Percentiles rank a stretch among this genome's conserved stretches.
Evolutionary conservation across 1,140 invertebrate genomes (phyloP).

Genomic region (Drosophila equinoxialis): DNA sequence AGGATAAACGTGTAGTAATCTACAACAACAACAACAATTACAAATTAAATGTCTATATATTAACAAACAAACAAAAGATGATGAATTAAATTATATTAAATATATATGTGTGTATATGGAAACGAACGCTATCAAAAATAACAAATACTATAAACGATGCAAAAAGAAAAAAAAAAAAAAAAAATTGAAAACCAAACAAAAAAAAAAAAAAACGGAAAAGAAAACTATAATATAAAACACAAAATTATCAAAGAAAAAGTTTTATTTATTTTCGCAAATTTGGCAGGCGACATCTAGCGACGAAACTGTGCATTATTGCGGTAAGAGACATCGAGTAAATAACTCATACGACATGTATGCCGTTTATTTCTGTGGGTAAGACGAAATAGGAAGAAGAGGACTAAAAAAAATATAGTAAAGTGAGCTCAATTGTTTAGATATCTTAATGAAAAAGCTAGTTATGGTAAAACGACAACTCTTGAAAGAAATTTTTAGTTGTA

Average conservation of each 20-base stretch:
- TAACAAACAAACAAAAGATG: slow-evolving; percentile 33
- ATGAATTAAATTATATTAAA: slow-evolving; percentile 19
- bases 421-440: no score
- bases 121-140: slow-evolving; percentile 51
- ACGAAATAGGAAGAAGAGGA: no score
- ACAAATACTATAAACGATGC: slow-evolving; percentile 28
- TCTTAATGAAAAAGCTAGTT: no score
- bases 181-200: slow-evolving; percentile 34
- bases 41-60: slow-evolving; percentile 77
- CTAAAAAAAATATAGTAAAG: no score
- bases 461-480: no score
- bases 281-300: no score
- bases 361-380: no score
- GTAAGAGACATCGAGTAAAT: no score
- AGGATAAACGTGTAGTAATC: slow-evolving; percentile 86
- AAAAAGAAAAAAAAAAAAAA: slow-evolving; percentile 42
- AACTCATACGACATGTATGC: no score
- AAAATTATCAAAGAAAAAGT: slow-evolving; percentile 51
- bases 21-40: slow-evolving; percentile 84
- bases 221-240: slow-evolving; percentile 60
- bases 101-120: slow-evolving; percentile 69
- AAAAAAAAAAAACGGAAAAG: slow-evolving; percentile 39
- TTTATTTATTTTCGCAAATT: background rate
- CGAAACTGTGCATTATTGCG: no score
- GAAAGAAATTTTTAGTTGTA: no score